Conservation (phyloP, 2,888 invertebrate genomes). For the Megalurothrips usitatus region DNA sequence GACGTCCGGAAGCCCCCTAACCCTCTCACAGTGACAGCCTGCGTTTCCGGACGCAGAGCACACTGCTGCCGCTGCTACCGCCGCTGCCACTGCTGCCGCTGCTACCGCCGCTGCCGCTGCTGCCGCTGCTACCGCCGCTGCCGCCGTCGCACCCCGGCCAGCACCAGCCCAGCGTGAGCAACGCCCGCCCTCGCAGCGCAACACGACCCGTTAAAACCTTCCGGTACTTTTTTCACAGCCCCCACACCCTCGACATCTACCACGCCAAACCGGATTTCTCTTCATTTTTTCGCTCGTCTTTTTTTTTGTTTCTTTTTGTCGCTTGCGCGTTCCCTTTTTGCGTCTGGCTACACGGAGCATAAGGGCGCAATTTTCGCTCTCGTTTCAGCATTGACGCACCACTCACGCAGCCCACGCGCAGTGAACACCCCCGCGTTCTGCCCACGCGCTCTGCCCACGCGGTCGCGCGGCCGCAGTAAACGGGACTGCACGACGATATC, state of each 20-base stretch:
- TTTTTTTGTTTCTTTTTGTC: neutral
- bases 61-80: neutral
- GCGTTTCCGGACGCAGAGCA: neutral
- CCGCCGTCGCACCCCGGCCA: too few relatives aligned
- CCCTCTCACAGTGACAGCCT: slow-evolving; percentile 11
- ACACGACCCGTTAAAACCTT: slow-evolving; percentile 23
- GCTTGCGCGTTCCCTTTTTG: neutral
- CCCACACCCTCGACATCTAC: too few relatives aligned
- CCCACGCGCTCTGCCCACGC: too few relatives aligned
- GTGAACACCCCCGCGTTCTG: too few relatives aligned
- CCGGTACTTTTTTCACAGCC: neutral
- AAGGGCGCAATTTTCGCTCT: too few relatives aligned
- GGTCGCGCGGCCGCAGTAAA: too few relatives aligned
- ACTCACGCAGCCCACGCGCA: too few relatives aligned
- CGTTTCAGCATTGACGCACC: too few relatives aligned
- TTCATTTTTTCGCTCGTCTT: neutral
- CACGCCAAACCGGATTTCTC: neutral
- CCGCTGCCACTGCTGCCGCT: neutral
- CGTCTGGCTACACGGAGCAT: too few relatives aligned
- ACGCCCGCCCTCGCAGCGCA: neutral
- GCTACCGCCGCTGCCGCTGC: neutral
- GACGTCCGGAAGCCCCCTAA: slow-evolving; percentile 16
- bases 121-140: too few relatives aligned
- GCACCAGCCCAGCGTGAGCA: too few relatives aligned
- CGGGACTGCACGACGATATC: too few relatives aligned